Evolutionary conservation across 2,797 vertebrate species (phyloP), one percentile per base, ranked within the genome.

Genomic region (Eulemur albifrons): DNA sequence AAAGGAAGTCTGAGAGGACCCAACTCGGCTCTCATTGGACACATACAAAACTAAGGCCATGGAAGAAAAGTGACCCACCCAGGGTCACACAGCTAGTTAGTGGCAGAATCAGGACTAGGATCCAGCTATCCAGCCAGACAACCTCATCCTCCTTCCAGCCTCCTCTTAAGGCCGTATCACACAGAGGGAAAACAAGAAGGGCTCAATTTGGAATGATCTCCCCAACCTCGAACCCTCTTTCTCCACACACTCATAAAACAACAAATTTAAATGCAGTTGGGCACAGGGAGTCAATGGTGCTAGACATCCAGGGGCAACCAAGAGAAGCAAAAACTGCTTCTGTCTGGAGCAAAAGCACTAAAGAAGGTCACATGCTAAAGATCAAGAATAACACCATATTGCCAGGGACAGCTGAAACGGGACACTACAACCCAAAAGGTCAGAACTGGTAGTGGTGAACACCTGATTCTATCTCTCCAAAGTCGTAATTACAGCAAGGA

Each of bases 341-440:
- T 32, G 38, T 79, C 77, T 57, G 79, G 50, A 81, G 83, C 88
- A 81, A 77, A 54, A 82, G 86, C 70, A 93, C 84, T 96, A 92
- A 48, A 79, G 81, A 63, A 94, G 96, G 93, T 87, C 93, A 96
- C 63, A 95, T 57, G 81, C 77, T 79, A 89, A 91, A 83, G 79
- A 96, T 82, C 77, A 92, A 81, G 88, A 87, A 82, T 35, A 73
- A 90, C 80, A 92, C 67, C 54, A 65, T 75, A 82, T 63, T 96
- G 94, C 76, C 79, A 65, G 85, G 76, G 72, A 94, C 93, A 96
- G 94, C 94, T 91, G 82, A 65, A 72, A 86, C 27, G 48, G 35
- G 48, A 61, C 40, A 79, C 76, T 9, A 7, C 70, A 65, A 57
- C 40, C 57, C 38, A 94, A 90, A 90, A 90, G 92, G 65, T 94